Conservation (phyloP, 1,140 invertebrate genomes). For the Colletes latitarsis region DNA sequence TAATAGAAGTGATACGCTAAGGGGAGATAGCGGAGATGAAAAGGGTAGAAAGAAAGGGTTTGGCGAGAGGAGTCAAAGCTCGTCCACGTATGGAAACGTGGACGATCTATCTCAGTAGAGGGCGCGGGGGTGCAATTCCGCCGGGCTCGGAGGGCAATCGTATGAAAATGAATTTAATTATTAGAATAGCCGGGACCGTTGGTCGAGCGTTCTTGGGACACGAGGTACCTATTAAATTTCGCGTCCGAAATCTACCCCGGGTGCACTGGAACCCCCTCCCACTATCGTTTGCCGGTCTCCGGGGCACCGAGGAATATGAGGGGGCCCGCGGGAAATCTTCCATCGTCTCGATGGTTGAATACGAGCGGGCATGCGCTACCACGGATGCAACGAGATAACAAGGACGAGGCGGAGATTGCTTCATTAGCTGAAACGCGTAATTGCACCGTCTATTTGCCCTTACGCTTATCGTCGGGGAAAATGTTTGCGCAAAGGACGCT, state of each 20-base stretch:
- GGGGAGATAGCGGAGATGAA: neutral
- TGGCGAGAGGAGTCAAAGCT: neutral
- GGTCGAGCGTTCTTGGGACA: neutral
- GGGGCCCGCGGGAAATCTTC: slow-evolving; percentile 40
- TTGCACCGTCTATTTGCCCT: slow-evolving; percentile 36
- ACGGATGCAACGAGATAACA: slow-evolving; percentile 31
- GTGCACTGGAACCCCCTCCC: neutral
- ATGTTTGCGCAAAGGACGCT: slow-evolving; percentile 28
- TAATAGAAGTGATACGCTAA: neutral
- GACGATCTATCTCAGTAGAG: neutral
- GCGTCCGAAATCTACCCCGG: slow-evolving; percentile 23
- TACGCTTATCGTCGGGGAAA: slow-evolving; percentile 22
- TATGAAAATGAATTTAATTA: slow-evolving; percentile 48
- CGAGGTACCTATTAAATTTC: slow-evolving; percentile 33
- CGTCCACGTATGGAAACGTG: neutral
- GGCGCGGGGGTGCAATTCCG: neutral
- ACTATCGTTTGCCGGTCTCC: neutral
- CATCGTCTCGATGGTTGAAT: slow-evolving; percentile 33
- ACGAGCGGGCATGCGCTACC: neutral
- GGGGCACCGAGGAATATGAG: slow-evolving; percentile 3
- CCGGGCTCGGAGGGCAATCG: neutral
- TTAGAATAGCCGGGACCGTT: neutral
- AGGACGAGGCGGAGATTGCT: slow-evolving; percentile 38
- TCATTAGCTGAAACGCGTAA: slow-evolving; percentile 50
- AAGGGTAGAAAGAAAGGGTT: neutral